Evolutionary conservation across 2,797 vertebrate species (phyloP).

Genomic region (Eremophila alpestris): DNA sequence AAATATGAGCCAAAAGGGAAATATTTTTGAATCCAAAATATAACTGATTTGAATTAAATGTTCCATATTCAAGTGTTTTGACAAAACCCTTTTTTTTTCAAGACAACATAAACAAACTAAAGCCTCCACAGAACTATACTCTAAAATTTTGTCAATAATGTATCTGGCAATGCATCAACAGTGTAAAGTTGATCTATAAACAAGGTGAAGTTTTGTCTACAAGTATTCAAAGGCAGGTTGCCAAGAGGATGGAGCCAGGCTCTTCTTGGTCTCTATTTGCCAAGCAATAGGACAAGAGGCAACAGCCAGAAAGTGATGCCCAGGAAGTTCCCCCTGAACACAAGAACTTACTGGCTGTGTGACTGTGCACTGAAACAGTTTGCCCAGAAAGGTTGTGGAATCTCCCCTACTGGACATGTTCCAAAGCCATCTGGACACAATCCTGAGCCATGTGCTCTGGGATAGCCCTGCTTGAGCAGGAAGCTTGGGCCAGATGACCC

Average conservation of each 20-base stretch:
- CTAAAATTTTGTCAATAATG: neutral
- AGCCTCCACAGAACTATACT: neutral
- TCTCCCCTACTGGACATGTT: neutral
- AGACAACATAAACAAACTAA: neutral
- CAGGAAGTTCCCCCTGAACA: neutral
- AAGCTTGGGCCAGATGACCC: accelerated
- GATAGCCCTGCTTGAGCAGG: neutral
- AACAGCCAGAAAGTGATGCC: neutral
- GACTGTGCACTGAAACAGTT: neutral
- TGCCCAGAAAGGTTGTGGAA: neutral
- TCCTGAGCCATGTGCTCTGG: neutral
- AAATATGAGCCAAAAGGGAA: neutral
- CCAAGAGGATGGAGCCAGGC: neutral
- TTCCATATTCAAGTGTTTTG: neutral
- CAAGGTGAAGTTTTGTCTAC: neutral
- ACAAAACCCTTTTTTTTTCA: accelerated
- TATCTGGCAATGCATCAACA: neutral
- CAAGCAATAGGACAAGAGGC: neutral
- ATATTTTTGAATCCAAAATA: neutral
- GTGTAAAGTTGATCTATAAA: neutral
- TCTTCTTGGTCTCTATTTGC: neutral
- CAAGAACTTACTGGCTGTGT: neutral
- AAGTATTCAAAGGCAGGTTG: neutral
- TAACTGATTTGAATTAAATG: neutral
- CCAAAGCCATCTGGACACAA: neutral